These are phyloP conservation scores for Luperina testacea DNA, from an alignment of 2,888 invertebrate genomes.

Conservation along the genomic window DNA sequence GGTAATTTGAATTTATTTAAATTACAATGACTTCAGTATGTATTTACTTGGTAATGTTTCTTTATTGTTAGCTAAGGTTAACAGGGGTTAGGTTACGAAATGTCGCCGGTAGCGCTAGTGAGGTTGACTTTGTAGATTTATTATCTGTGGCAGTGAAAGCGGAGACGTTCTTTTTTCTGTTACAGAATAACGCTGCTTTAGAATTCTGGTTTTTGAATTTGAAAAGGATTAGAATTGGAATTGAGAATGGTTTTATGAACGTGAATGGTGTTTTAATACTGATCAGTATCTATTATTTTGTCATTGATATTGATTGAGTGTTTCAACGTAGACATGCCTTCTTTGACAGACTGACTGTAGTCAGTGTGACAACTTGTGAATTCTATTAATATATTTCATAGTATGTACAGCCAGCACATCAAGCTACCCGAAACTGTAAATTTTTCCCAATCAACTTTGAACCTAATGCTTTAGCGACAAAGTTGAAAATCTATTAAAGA, in stretches of 20 bases:
- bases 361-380: not conserved
- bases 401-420: not conserved
- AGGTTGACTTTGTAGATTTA: constrained; percentile 60
- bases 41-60: constrained; percentile 86
- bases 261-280: constrained; percentile 5
- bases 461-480: too few relatives aligned
- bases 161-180: constrained; percentile 54
- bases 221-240: constrained; percentile 21
- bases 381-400: not conserved
- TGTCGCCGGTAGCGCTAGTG: constrained; percentile 65
- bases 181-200: constrained; percentile 37
- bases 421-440: too few relatives aligned
- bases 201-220: constrained; percentile 34
- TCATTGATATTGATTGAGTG: constrained; percentile 9
- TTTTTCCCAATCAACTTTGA: too few relatives aligned
- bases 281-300: constrained; percentile 6
- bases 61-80: constrained; percentile 82
- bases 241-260: constrained; percentile 8
- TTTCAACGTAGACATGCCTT: constrained; percentile 9
- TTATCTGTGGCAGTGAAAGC: constrained; percentile 66
- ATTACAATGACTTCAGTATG: constrained; percentile 83
- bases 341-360: not conserved
- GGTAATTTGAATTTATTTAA: constrained; percentile 88
- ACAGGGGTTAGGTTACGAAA: constrained; percentile 84
- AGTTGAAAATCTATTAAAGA: too few relatives aligned